Percentiles rank a stretch among this genome's conserved stretches.
phyloP scores from a whole-genome alignment of 2,888 invertebrate species.

The Metalampra italica region DNA sequence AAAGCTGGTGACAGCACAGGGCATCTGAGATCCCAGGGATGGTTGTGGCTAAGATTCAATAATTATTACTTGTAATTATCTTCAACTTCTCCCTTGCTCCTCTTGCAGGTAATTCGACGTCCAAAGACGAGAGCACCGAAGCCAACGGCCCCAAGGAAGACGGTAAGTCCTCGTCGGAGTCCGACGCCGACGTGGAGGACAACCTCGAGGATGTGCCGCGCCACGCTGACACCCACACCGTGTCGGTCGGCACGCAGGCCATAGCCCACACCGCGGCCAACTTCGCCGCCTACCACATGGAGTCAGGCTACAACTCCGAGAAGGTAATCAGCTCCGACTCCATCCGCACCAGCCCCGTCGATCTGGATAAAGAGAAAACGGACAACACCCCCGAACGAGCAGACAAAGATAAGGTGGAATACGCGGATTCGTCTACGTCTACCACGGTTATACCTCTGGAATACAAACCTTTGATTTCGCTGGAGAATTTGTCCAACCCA shows the following conservation, averaged over 20 bases:
- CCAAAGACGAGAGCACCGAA: constrained; percentile 48
- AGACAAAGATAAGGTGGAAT: constrained; percentile 77
- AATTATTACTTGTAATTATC: neutral
- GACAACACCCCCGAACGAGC: constrained; percentile 77
- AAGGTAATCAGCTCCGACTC: constrained; percentile 69
- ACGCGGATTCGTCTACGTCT: constrained; percentile 59
- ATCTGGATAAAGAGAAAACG: constrained; percentile 73
- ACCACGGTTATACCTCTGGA: constrained; percentile 53
- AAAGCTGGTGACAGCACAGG: too few species aligned
- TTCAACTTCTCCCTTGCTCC: constrained; percentile 7
- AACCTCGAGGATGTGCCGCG: constrained; percentile 81
- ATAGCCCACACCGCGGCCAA: constrained; percentile 63
- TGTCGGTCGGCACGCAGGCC: constrained; percentile 44
- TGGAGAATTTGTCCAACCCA: constrained; percentile 67
- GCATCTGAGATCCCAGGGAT: too few species aligned
- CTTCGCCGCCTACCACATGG: constrained; percentile 75
- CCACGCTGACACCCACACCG: constrained; percentile 40
- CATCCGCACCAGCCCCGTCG: constrained; percentile 66
- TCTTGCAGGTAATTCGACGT: constrained; percentile 55
- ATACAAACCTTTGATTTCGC: constrained; percentile 59
- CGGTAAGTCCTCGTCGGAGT: constrained; percentile 81
- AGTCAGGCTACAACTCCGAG: constrained; percentile 83
- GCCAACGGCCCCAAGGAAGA: constrained; percentile 58
- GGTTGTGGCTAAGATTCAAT: too few species aligned
- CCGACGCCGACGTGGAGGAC: constrained; percentile 90